Evolutionary conservation across 1,140 invertebrate genomes (phyloP), one percentile per base, ranked within the genome.

Genomic region (Tetragonula clypearis): DNA sequence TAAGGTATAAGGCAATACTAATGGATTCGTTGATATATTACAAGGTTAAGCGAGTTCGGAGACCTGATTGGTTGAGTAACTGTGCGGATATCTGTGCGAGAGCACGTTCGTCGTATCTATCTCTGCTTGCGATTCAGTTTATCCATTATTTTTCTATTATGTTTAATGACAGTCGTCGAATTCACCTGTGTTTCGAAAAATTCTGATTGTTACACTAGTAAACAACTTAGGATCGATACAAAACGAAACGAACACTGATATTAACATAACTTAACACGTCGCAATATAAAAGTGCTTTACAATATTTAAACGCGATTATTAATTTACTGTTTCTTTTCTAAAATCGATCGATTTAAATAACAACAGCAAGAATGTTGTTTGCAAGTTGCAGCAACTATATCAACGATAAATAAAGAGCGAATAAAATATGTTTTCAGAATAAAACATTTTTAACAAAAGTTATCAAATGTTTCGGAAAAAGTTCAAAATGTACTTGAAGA

Each of bases 31-130:
- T 79, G 49, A 71, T 82, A 68, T 60, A 71, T 86, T 80, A 85
- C 80, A 89, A 89, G 84, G 84, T 88, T 88, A 86, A 78, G n/a
- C 66, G 65, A 88, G 66, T 88, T 88, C 56, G 68, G 30, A 53
- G 65, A 88, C 41, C 55, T 55, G 56, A 58, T 74, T 79, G 83
- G 81, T 62, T 72, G 35, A 88, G 30, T 79, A 80, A 82, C 53
- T 56, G 23, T 86, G n/a, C 21, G 68, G 84, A 81, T 62, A 80
- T 21, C n/a, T 30, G 17, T 26, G 23, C 21, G 35, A 78, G 56
- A 83, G 21, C 75, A 19, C n/a, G 41, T 56, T 73, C 66, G 21
- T 49, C 58, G 30, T 65, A 8, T 9, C 58, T 74, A 84, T 84
- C 3, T 72, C 41, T 62, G 49, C 56, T 79, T 68, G 55, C 41